phyloP scores from a whole-genome alignment of 1,140 invertebrate genomes.

The Caerostris extrusa region DNA sequence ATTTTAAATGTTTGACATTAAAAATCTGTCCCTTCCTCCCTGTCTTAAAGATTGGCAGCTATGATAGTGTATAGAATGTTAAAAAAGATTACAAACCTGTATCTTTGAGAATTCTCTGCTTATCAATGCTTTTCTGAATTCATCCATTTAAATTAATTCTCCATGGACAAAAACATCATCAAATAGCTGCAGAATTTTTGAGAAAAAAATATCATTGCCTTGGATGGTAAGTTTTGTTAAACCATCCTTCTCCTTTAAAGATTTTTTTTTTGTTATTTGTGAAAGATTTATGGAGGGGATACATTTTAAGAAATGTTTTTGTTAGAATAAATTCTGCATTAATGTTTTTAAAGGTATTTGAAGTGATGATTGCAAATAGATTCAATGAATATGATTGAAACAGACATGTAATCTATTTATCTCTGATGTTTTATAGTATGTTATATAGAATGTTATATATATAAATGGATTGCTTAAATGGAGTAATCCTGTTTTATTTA shows the following conservation, averaged over 20 bases:
- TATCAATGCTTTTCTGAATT: not conserved
- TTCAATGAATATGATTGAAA: not conserved
- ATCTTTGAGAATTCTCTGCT: not conserved
- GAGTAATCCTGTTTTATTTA: not conserved
- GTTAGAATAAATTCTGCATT: not conserved
- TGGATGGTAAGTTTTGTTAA: slow-evolving; percentile 36
- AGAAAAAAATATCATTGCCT: slow-evolving; percentile 1
- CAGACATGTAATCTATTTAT: not conserved
- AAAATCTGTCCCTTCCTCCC: too few relatives aligned
- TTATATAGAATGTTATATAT: not conserved
- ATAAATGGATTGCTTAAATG: not conserved
- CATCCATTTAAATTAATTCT: not conserved
- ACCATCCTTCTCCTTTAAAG: slow-evolving; percentile 17
- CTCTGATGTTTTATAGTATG: not conserved
- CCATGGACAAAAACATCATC: slow-evolving; percentile 28
- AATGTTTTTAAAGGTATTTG: not conserved
- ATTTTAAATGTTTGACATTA: too few relatives aligned
- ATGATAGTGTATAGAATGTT: too few relatives aligned
- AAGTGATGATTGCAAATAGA: not conserved
- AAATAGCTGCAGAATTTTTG: slow-evolving; percentile 4
- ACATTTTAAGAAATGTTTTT: not conserved
- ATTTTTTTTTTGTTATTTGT: slow-evolving; percentile 2
- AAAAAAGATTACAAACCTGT: too few relatives aligned
- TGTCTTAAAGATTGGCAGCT: too few relatives aligned
- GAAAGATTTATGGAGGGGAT: slow-evolving; percentile 14